Base-by-base conservation (phyloP, 1,140 invertebrate species). In the Oppia nitens region DNA sequence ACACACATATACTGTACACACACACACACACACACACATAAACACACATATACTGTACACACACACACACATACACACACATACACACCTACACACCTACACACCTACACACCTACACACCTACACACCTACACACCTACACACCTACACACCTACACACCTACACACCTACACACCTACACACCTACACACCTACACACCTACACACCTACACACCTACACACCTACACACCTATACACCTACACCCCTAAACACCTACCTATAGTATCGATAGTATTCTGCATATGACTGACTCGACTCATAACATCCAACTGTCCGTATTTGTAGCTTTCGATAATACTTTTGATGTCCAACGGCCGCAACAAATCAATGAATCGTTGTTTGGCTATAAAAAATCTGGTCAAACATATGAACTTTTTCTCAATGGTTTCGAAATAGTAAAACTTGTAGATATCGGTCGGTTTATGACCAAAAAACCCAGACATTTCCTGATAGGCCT, bases 341-440 rank as follows among this genome's bases (percentile, higher is more conserved):
- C 93, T 90, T 75, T 92, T 89, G 65, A 94, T 89, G 75, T 94
- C 90, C 76, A 93, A 93, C n/a, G 90, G 90, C 72, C 91, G 87
- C 68, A 92, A 76, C 32, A 88, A 88, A 75, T 93, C 87, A 72
- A 88, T 87, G 77, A 94, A 94, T 76, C 88, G 88, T 74, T 83
- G 78, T 70, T 85, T 78, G 64, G 87, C 84, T 67, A 89, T 83
- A 76, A 87, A 84, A 77, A 87, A 87, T 75, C 84, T 40, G 20
- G 47, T 47, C 23, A 57, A 9, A 21, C 40, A 25, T 17, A 57
- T 50, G 29, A 57, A 57, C 25, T 49, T 57, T 29, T 49, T 40
- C n/a, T 20, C 47, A 17, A n/a, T 49, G 2, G 6, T 11, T 2
- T 20, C 32, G 29, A 47, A 56, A 28, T 56, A 29, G 24, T 56